Evolutionary conservation across 2,113 vertebrate genomes (phyloP), one percentile per base, ranked within the genome.

Genomic region (Mola mola): DNA sequence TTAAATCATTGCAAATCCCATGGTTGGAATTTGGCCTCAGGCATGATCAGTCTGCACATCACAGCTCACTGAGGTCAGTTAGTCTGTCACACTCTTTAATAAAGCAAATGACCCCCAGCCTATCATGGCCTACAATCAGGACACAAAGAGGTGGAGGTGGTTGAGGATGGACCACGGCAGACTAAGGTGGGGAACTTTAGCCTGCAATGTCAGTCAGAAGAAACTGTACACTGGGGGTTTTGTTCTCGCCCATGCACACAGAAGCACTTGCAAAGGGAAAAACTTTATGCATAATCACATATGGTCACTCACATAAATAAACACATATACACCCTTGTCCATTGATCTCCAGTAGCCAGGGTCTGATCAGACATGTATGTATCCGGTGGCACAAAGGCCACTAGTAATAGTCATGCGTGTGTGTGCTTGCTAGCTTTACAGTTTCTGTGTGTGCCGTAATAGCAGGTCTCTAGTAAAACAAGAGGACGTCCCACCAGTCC

Each of bases 51-150:
- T 72, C 59, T 78, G 33, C 67, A 78, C 68, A 82, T 70, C 74
- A 56, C 48, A 44, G 41, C 58, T 61, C 21, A 49, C 59, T 25
- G 28, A 46, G 33, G 73, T 66, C 72, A 64, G 38, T 73, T 59
- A 82, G 72, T 85, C 74, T 77, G 77, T 88, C 72, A 67, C 81
- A 84, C 84, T 83, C 78, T 87, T 83, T 83, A 86, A 83, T 87
- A 87, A 83, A 78, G 72, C 44, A 72, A 82, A 84, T 36, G 21
- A 70, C 68, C 83, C 64, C 66, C 55, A 63, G 22, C 59, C 42
- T 64, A 74, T 70, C 67, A 58, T 3, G 49, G 40, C 56, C 82
- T 82, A 46, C 80, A 86, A 86, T 83, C 74, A 79, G 48, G 53
- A 67, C 63, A 73, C 40, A 76, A 63, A 77, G 55, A 65, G 65